These are phyloP conservation scores for Campylorhamphus procurvoides DNA, from an alignment of 2,113 vertebrate species.

Conservation along the genomic window DNA sequence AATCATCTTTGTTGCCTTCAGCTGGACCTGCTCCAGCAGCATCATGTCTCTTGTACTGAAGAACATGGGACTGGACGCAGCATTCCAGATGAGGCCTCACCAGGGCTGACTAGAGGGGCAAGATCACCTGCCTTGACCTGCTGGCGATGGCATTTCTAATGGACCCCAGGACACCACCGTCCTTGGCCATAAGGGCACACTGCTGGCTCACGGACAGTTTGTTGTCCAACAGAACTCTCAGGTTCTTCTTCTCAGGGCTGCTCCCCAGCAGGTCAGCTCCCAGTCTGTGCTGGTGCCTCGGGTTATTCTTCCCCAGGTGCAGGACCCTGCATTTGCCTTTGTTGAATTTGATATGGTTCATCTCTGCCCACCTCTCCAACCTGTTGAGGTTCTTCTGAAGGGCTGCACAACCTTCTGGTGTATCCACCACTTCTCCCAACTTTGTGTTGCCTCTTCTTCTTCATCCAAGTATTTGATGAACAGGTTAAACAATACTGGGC, in stretches of 20 bases:
- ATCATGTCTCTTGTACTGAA: background rate
- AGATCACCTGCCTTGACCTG: background rate
- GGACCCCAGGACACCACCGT: background rate
- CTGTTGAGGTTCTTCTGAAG: background rate
- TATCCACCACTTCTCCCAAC: background rate
- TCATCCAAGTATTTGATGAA: background rate
- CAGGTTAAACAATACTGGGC: background rate
- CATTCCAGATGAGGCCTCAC: background rate
- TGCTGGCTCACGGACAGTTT: background rate
- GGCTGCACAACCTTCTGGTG: no score
- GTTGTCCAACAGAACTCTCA: background rate
- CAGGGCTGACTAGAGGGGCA: background rate
- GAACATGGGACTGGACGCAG: background rate
- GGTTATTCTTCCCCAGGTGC: background rate
- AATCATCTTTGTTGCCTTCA: background rate
- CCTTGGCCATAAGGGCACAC: background rate
- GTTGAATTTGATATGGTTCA: background rate
- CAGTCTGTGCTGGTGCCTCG: background rate
- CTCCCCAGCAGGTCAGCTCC: background rate
- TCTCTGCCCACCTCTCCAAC: background rate
- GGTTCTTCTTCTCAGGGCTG: background rate
- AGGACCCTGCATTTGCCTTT: background rate
- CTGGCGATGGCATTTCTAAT: no score
- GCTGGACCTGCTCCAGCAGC: background rate
- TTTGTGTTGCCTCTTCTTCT: background rate